Evolutionary conservation across 2,888 invertebrate species (phyloP).

Genomic region (Leucophenga montana): DNA sequence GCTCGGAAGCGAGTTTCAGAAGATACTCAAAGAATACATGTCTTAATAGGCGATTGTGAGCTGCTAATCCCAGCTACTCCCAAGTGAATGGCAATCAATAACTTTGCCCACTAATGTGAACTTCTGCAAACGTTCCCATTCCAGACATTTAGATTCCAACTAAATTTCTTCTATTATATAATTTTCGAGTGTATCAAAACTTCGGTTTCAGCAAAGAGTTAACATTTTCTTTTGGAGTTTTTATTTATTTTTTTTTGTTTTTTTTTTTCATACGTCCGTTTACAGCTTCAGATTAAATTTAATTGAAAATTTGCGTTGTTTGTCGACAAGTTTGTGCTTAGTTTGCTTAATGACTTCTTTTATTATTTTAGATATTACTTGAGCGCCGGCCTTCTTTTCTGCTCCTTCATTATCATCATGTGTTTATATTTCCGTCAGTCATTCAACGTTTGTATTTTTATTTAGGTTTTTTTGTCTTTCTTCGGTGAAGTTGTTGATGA

Average conservation of each 20-base stretch:
- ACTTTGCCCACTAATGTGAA: too few relatives aligned
- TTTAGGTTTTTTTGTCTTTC: constrained; percentile 20
- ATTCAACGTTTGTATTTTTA: not conserved
- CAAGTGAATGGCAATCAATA: too few relatives aligned
- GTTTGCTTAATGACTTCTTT: not conserved
- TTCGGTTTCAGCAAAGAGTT: not conserved
- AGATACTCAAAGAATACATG: too few relatives aligned
- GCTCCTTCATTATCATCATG: not conserved
- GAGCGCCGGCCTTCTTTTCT: too few relatives aligned
- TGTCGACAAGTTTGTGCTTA: not conserved
- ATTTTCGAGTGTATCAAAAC: not conserved
- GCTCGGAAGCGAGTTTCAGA: too few relatives aligned
- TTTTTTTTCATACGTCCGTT: too few relatives aligned
- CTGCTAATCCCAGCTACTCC: too few relatives aligned
- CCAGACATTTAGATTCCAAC: too few relatives aligned
- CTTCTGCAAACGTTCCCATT: too few relatives aligned
- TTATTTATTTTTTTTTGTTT: too few relatives aligned
- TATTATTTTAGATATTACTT: not conserved
- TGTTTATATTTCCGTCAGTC: not conserved
- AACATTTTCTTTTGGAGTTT: not conserved
- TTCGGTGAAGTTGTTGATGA: constrained; percentile 45
- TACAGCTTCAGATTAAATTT: constrained; percentile 2
- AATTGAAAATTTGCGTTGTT: constrained; percentile 12
- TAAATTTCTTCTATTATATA: too few relatives aligned
- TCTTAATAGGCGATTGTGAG: too few relatives aligned